Evolutionary conservation across 2,113 vertebrate species (phyloP), one percentile per base, ranked within the genome.

Genomic region (Zingel zingel): DNA sequence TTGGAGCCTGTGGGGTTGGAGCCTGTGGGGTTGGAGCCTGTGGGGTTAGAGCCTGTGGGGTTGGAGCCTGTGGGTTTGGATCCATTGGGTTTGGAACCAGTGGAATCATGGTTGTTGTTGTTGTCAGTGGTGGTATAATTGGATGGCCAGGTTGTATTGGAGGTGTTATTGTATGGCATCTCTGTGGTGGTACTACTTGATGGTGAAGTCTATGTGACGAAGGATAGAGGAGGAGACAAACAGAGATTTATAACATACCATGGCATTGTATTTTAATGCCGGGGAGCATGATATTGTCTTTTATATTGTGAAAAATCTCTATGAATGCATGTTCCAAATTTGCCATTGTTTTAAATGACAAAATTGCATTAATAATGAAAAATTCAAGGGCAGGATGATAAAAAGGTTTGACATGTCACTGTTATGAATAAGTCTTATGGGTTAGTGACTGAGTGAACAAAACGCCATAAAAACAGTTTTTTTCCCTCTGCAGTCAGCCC

Each of bases 121-220:
- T 1, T 30, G 27, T 13, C 30, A 6, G 10, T 62, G n/a, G 4
- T n/a, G 25, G 25, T 21, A 8, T 23, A 14, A 1, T 25, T 64
- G 21, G 9, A 43, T 4, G 39, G 1, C 57, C 0, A 0, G 16
- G 18, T 75, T 50, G 64, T 14, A 23, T 8, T 58, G 18, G 65
- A 6, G 4, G 18, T 69, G 14, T 0, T 15, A 11, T 25, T 84
- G 30, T 14, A 0, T 11, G 6, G 1, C 36, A 43, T n/a, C 39
- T 11, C 39, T 0, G 8, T 0, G 18, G 33, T 36, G 18, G 11
- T 30, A 8, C 1, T 2, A n/a, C 0, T 0, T 30, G 27, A 6
- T 61, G 21, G 0, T 9, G 0, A 15, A 50, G 0, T 18, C 23
- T 50, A 1, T 21, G 9, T 15, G 2, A 0, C 1, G 2, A 18